These are phyloP conservation scores for Vireo altiloquus DNA, from an alignment of 2,113 vertebrate genomes.

Conservation along the genomic window DNA sequence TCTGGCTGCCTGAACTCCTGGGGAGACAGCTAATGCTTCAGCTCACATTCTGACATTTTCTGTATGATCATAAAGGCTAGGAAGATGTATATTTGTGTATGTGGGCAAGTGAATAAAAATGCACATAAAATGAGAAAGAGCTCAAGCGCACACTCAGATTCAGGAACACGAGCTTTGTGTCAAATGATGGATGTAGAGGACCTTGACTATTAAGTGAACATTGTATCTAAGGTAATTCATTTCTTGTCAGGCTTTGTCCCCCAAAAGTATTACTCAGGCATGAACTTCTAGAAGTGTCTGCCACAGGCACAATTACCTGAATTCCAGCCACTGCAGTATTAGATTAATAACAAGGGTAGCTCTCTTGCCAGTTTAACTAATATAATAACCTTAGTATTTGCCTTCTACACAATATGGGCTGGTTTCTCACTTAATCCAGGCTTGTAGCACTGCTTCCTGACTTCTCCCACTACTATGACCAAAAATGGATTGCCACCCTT, in stretches of 20 bases:
- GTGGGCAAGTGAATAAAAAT: slow-evolving; percentile 15
- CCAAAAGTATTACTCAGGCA: not conserved
- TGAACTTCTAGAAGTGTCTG: not conserved
- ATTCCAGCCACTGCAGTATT: not conserved
- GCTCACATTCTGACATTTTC: slow-evolving; percentile 15
- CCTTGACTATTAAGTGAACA: not conserved
- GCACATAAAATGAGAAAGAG: not conserved
- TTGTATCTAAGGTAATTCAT: not conserved
- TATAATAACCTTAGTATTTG: not conserved
- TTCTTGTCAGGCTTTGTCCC: not conserved
- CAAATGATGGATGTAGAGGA: not conserved
- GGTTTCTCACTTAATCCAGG: not conserved
- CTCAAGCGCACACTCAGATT: not conserved
- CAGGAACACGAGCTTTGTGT: not conserved
- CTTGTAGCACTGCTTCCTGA: not conserved
- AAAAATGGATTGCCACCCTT: not conserved
- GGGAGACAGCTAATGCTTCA: slow-evolving; percentile 12
- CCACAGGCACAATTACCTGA: not conserved
- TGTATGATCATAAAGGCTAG: not conserved
- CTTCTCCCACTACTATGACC: not conserved
- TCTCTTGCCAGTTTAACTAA: not conserved
- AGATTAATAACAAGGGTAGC: not conserved
- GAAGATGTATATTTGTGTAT: not conserved
- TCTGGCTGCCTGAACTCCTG: not conserved
- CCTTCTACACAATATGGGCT: not conserved